Conservation (phyloP, 2,113 vertebrate species). For the Actenoides hombroni region DNA sequence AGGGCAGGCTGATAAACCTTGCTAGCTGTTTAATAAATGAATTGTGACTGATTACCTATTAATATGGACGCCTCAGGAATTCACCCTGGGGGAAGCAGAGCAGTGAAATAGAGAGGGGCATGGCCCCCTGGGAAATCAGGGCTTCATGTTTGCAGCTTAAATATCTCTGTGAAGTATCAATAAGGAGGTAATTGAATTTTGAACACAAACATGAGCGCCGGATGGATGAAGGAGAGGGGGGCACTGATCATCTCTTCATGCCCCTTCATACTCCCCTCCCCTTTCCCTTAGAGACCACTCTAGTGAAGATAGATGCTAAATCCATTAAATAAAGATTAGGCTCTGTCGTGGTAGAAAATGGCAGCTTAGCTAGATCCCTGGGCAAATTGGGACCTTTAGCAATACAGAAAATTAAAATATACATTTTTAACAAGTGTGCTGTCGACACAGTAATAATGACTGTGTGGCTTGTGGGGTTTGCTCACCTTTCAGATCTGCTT, state of each 20-base stretch:
- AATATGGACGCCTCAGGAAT: conserved; percentile 99
- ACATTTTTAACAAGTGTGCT: conserved; percentile 84
- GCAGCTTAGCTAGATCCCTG: conserved; percentile 83
- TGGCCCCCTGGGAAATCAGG: conserved; percentile 98
- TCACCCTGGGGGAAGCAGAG: conserved; percentile 85
- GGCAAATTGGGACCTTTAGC: conserved; percentile 80
- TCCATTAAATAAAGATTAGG: conserved; percentile 99
- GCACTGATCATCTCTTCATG: conserved; percentile 83
- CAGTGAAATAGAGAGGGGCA: conserved; percentile 99
- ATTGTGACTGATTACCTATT: conserved; percentile 99
- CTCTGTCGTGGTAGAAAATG: conserved; percentile 87
- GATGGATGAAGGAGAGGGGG: conserved; percentile 85
- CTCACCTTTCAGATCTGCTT: conserved; percentile 72
- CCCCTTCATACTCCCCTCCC: conserved; percentile 79
- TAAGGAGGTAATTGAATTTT: conserved; percentile 99
- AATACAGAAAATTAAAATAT: conserved; percentile 86
- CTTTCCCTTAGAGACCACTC: conserved; percentile 85
- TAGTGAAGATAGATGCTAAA: conserved; percentile 98
- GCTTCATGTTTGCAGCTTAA: conserved; percentile 99
- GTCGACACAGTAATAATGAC: conserved; percentile 66
- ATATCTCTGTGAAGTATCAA: conserved; percentile 99
- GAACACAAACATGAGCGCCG: conserved; percentile 99
- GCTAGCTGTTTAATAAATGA: conserved; percentile 99
- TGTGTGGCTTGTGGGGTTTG: conserved; percentile 66
- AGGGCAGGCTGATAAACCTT: conserved; percentile 94